These are phyloP conservation scores for Notothenia coriiceps DNA, from an alignment of 2,113 vertebrate genomes.

Conservation along the genomic window DNA sequence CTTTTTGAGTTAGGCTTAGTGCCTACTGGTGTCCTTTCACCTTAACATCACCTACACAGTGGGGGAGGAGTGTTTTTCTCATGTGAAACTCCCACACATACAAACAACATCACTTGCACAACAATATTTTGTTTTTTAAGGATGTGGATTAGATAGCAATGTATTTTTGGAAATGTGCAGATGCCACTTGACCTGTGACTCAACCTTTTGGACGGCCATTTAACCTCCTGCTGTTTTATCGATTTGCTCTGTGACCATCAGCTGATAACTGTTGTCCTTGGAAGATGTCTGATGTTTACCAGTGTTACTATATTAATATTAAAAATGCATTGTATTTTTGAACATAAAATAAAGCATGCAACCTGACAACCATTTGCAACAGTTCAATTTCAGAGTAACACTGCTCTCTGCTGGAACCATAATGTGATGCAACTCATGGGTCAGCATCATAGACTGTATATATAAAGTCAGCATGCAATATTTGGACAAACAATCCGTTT, in stretches of 20 bases:
- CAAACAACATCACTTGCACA: background rate
- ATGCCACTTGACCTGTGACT: background rate
- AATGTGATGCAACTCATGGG: background rate
- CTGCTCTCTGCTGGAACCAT: slow-evolving; percentile 63
- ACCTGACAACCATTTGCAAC: too few species aligned
- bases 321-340: background rate
- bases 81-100: slow-evolving; percentile 45
- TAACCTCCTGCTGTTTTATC: background rate
- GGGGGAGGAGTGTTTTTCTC: slow-evolving; percentile 30
- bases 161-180: background rate
- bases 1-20: background rate
- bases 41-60: slow-evolving; percentile 59
- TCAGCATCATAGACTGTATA: too few species aligned
- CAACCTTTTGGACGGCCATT: background rate
- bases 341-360: background rate
- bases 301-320: background rate
- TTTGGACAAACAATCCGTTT: background rate
- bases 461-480: background rate
- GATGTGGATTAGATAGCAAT: background rate
- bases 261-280: background rate
- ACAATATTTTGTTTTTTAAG: background rate
- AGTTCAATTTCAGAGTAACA: background rate
- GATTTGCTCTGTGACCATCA: background rate
- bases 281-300: background rate
- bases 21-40: slow-evolving; percentile 44